phyloP scores from a whole-genome alignment of 2,888 invertebrate species.

The Barypeithes pellucidus region DNA sequence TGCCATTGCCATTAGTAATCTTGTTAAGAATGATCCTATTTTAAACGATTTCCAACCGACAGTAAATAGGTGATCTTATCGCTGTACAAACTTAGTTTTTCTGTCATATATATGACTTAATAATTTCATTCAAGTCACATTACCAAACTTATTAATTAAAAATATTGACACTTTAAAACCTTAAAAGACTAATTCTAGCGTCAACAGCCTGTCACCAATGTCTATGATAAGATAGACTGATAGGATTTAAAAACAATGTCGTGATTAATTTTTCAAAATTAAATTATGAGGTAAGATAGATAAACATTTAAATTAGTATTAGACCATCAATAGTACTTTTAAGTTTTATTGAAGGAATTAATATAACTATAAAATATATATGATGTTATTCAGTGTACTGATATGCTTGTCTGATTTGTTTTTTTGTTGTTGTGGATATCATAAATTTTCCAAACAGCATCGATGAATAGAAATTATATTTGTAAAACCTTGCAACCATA shows the following conservation, averaged over 20 bases:
- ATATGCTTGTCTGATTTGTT: no score
- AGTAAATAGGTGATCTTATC: not conserved
- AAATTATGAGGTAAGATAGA: constrained; percentile 20
- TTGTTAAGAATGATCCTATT: not conserved
- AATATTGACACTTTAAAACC: not conserved
- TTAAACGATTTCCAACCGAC: not conserved
- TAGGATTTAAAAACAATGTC: constrained; percentile 1
- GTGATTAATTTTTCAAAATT: constrained; percentile 9
- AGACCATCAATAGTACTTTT: not conserved
- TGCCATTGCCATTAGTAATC: no score
- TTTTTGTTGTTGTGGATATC: no score
- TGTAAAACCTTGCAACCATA: no score
- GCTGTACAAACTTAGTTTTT: not conserved
- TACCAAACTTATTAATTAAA: not conserved
- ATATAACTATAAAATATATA: no score
- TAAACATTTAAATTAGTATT: not conserved
- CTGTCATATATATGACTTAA: not conserved
- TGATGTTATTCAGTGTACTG: no score
- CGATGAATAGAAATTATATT: no score
- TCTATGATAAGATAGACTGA: not conserved
- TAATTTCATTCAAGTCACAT: not conserved
- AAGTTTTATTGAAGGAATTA: not conserved
- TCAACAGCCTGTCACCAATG: not conserved
- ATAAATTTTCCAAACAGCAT: no score
- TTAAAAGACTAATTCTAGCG: not conserved